Evolutionary conservation across 2,888 invertebrate species (phyloP).

Genomic region (Axea sp.): DNA sequence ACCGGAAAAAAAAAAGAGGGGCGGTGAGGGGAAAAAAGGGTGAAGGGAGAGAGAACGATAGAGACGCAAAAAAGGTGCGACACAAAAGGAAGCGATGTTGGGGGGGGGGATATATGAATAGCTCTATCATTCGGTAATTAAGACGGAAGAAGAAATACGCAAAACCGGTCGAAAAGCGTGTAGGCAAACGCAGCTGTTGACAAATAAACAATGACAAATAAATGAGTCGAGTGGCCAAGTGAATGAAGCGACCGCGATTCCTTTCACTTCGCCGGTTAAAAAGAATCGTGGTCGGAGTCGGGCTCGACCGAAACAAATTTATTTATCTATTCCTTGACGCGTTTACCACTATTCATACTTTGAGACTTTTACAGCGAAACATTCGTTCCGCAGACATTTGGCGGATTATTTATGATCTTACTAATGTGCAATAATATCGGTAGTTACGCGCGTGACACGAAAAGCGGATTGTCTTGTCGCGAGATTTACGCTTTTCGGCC

Average conservation of each 20-base stretch:
- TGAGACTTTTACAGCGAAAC: conserved; percentile 10
- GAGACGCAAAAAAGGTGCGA: conserved; percentile 16
- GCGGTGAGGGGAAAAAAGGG: too few species aligned
- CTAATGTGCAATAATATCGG: conserved; percentile 26
- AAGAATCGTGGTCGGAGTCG: conserved; percentile 8
- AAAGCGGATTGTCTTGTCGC: conserved; percentile 19
- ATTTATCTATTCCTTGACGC: conserved; percentile 35
- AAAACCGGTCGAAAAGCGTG: conserved; percentile 61
- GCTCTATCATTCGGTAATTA: conserved; percentile 77
- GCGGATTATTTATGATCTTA: conserved; percentile 36
- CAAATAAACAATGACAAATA: conserved; percentile 68
- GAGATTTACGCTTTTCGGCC: conserved; percentile 8
- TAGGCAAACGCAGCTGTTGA: conserved; percentile 69
- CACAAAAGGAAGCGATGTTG: conserved; percentile 39
- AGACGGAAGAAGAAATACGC: conserved; percentile 70
- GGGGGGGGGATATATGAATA: conserved; percentile 67
- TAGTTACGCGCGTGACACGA: conserved; percentile 29
- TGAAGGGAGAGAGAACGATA: conserved; percentile 2
- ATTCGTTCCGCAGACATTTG: conserved; percentile 21
- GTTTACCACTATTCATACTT: conserved; percentile 36
- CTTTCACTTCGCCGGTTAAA: conserved; percentile 40
- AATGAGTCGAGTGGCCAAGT: conserved; percentile 72
- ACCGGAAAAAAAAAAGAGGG: too few species aligned
- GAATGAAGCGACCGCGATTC: conserved; percentile 59
- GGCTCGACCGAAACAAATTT: conserved; percentile 31